Conservation (phyloP, 1,140 invertebrate species). For the Brachionus plicatilis region DNA sequence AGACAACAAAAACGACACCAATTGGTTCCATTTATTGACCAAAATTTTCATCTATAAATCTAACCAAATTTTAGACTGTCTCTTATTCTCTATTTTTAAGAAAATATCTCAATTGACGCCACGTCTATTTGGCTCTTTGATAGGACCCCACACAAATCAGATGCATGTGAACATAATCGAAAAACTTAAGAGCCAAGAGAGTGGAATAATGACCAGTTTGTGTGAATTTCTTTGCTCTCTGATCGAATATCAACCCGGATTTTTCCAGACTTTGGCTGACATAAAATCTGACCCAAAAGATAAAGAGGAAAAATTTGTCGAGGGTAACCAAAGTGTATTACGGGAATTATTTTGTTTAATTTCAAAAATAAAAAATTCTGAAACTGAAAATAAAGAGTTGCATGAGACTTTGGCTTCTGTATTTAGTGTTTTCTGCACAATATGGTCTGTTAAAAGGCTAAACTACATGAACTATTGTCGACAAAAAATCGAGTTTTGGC, state of each 20-base stretch:
- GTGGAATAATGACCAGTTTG: background rate
- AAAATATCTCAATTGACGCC: slow-evolving; percentile 21
- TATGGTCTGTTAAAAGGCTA: slow-evolving; percentile 28
- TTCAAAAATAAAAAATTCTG: background rate
- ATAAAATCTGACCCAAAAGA: background rate
- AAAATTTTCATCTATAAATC: slow-evolving; percentile 22
- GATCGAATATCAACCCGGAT: slow-evolving; percentile 23
- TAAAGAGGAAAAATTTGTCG: background rate
- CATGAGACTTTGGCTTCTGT: background rate
- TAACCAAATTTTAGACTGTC: background rate
- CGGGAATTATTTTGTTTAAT: background rate
- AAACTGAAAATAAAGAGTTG: background rate
- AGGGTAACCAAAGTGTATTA: background rate
- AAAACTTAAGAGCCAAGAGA: background rate
- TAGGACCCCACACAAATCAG: background rate
- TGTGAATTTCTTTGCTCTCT: slow-evolving; percentile 14
- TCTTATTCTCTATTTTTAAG: slow-evolving; percentile 17
- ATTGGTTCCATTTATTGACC: slow-evolving; percentile 28
- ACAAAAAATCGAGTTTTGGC: background rate
- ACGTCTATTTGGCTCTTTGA: slow-evolving; percentile 20
- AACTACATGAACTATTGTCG: slow-evolving; percentile 28
- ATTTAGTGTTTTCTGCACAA: background rate
- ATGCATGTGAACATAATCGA: background rate
- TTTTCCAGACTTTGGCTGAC: slow-evolving; percentile 3
- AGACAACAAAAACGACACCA: background rate